These are phyloP conservation scores for Gadus chalcogrammus DNA, from an alignment of 2,113 vertebrate genomes.

Conservation along the genomic window DNA sequence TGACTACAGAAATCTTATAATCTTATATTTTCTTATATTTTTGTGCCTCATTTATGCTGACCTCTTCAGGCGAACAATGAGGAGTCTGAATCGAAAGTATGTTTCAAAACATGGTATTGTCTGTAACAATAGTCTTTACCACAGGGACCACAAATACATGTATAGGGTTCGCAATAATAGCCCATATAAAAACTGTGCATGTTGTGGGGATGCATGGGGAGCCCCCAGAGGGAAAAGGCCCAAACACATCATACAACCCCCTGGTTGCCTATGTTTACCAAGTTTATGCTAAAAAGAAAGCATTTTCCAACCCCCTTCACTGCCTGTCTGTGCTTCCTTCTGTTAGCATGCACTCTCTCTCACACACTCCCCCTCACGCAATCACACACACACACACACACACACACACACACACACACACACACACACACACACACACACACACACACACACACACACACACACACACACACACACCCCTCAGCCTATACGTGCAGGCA, in stretches of 20 bases:
- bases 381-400: background rate
- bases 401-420: constrained; percentile 18
- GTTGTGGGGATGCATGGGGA: too few species aligned
- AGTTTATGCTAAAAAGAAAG: constrained; percentile 71
- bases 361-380: background rate
- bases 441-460: constrained; percentile 12
- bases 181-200: constrained; percentile 48
- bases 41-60: too few species aligned
- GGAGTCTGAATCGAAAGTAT: too few species aligned
- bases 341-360: background rate
- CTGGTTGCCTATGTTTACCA: background rate
- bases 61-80: too few species aligned
- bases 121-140: too few species aligned
- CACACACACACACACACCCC: constrained; percentile 46
- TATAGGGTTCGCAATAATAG: constrained; percentile 24
- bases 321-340: constrained; percentile 53
- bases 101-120: too few species aligned
- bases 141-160: too few species aligned
- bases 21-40: too few species aligned
- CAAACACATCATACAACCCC: background rate
- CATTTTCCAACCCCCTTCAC: constrained; percentile 59
- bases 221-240: too few species aligned
- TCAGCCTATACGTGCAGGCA: constrained; percentile 70
- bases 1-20: too few species aligned
- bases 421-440: constrained; percentile 9